Conservation (phyloP, 1,140 invertebrate genomes). For the Platorchestia sp. region DNA sequence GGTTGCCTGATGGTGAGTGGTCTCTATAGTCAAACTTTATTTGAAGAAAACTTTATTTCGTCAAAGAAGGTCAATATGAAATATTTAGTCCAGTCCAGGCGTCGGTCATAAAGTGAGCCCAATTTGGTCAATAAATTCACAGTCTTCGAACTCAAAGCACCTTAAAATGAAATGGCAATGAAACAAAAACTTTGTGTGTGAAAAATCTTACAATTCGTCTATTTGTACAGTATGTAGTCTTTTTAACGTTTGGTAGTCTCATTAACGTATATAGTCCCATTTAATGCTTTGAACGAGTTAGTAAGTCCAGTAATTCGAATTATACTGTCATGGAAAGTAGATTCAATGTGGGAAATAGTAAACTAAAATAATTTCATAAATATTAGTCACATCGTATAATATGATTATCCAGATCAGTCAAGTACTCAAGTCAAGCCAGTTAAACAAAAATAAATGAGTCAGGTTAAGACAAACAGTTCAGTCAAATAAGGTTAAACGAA, state of each 20-base stretch:
- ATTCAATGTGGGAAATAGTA: background rate
- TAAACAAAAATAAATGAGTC: background rate
- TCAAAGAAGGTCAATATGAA: no score
- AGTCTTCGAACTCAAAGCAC: background rate
- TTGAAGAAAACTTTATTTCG: no score
- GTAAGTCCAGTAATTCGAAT: background rate
- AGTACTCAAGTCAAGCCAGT: background rate
- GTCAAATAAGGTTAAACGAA: background rate
- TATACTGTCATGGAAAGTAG: background rate
- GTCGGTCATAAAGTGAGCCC: background rate
- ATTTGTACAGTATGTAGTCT: no score
- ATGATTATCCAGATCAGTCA: background rate
- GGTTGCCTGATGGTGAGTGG: no score
- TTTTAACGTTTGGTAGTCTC: background rate
- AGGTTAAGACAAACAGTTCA: background rate
- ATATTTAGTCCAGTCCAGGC: background rate
- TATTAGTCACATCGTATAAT: background rate
- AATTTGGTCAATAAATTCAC: background rate
- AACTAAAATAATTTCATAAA: background rate
- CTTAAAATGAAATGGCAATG: background rate
- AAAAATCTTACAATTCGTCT: no score
- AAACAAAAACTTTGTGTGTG: background rate
- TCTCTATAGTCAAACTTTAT: no score
- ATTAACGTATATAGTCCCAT: background rate
- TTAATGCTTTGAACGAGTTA: background rate